Conservation (phyloP, 2,888 invertebrate genomes). For the Lasius platythorax region DNA sequence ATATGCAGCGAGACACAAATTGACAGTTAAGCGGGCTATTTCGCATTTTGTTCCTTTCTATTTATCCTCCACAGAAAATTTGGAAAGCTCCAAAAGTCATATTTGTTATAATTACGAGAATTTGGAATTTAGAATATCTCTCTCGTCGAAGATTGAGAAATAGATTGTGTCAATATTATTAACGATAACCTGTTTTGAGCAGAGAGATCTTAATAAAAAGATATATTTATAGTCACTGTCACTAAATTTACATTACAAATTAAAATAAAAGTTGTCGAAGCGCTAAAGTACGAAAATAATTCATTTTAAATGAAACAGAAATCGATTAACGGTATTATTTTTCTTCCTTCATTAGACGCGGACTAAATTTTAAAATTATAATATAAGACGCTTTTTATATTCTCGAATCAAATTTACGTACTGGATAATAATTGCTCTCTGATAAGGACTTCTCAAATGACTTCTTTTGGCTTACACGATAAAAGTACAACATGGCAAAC, state of each 20-base stretch:
- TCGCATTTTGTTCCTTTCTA: neutral
- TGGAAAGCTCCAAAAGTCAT: neutral
- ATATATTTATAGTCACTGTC: neutral
- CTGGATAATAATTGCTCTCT: neutral
- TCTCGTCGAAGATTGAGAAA: neutral
- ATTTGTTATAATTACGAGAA: neutral
- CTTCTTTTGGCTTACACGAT: neutral
- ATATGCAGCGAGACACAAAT: neutral
- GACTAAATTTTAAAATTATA: neutral
- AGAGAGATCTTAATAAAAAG: neutral
- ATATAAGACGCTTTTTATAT: neutral
- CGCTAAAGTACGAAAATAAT: neutral
- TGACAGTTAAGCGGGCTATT: slow-evolving; percentile 1
- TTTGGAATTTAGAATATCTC: neutral
- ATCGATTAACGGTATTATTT: neutral
- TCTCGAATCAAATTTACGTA: neutral
- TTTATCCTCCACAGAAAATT: neutral
- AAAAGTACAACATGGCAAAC: neutral
- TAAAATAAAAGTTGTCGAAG: too few relatives aligned
- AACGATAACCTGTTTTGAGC: neutral
- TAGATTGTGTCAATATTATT: neutral
- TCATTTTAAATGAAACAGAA: neutral
- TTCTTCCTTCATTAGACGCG: neutral
- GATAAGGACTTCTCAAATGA: neutral
- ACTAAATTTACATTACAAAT: too few relatives aligned